Conservation (phyloP, 1,140 invertebrate genomes). For the Trichonephila clavata region DNA sequence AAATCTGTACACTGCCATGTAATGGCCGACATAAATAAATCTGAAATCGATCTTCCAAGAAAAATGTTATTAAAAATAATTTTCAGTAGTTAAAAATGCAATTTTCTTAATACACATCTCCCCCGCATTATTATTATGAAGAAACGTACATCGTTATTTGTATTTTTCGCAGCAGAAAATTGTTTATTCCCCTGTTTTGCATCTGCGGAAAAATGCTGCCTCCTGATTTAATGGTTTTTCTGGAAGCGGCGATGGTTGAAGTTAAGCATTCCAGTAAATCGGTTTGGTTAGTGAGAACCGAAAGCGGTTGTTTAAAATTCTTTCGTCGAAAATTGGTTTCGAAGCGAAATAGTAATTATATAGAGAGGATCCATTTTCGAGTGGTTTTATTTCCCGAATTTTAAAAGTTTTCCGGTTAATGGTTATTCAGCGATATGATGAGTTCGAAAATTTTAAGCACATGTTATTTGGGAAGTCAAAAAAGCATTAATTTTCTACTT, state of each 20-base stretch:
- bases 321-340: neutral
- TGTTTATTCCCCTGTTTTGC: neutral
- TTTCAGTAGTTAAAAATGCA: neutral
- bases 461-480: neutral
- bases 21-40: constrained; percentile 12
- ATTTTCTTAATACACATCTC: constrained; percentile 9
- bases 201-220: neutral
- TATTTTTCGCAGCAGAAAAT: neutral
- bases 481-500: neutral
- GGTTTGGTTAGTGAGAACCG: neutral
- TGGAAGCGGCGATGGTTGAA: neutral
- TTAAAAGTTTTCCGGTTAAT: neutral
- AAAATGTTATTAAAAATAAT: constrained; percentile 25
- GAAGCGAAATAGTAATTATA: constrained; percentile 6
- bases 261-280: neutral
- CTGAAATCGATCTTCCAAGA: neutral
- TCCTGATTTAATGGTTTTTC: constrained; percentile 20
- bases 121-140: neutral
- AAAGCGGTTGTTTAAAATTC: neutral
- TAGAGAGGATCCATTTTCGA: neutral
- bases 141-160: neutral
- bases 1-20: neutral
- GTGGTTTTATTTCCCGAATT: neutral
- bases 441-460: neutral
- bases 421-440: neutral